Evolutionary conservation across 2,113 vertebrate species (phyloP), one percentile per base, ranked within the genome.

Genomic region (Smithornis capensis): DNA sequence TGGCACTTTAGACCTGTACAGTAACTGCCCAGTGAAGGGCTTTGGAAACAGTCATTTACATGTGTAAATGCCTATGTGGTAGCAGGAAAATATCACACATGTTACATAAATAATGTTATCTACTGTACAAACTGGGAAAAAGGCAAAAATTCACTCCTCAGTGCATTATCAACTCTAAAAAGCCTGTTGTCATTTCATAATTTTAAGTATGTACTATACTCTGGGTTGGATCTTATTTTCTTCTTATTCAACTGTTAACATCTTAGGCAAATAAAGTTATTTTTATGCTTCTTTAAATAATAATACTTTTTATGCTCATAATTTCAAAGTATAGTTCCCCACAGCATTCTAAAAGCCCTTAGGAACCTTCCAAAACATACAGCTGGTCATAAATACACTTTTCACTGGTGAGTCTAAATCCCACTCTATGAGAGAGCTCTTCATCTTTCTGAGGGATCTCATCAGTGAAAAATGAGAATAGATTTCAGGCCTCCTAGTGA

Each of bases 41-140:
- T 80, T 68, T 55, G 19, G 35, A 83, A 73, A 65, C 3, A 47
- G 17, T 1, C 7, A 56, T 8, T 84, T 44, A 15, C 47, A 74
- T 15, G 9, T 2, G 2, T 14, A n/a, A n/a, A n/a, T n/a, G 49
- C 14, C 53, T 1, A 1, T 0, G 7, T 24, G 31, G 23, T 40
- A 84, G 55, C 33, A 65, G 27, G n/a, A 68, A 81, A 73, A n/a
- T 6, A 38, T 19, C 44, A 42, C 4, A 13, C 7, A 12, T 17
- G 10, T 71, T n/a, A 35, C 19, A 38, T 13, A 81, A 17, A 55
- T 23, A 57, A 42, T 25, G 52, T 38, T 53, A 68, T 31, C 38
- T 14, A 14, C 24, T 35, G 29, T 33, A 73, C 18, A 64, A 80
- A 64, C 9, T 19, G 25, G n/a, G 10, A 13, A 59, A 86, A 80